Conservation (phyloP, 2,888 invertebrate genomes). For the Cinara cedri region DNA sequence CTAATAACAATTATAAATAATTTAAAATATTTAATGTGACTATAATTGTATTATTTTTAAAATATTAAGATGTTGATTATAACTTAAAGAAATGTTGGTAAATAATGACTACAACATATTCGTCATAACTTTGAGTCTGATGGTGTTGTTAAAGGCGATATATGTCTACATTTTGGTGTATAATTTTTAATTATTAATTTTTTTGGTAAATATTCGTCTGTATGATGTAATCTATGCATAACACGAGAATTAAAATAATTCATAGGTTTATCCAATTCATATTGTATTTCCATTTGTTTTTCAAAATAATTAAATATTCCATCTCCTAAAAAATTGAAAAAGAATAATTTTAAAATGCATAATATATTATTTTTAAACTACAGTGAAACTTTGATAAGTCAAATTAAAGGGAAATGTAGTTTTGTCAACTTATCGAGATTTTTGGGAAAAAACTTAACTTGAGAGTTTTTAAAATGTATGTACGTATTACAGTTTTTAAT, state of each 20-base stretch:
- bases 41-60: too few relatives aligned
- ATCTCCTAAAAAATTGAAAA: constrained; percentile 27
- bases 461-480: too few relatives aligned
- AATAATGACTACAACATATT: neutral
- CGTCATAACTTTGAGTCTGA: constrained; percentile 16
- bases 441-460: too few relatives aligned
- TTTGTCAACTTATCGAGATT: too few relatives aligned
- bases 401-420: too few relatives aligned
- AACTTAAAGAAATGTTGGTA: neutral
- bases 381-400: too few relatives aligned
- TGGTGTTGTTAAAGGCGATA: constrained; percentile 17
- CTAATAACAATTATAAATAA: neutral
- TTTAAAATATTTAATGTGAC: neutral
- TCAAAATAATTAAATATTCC: constrained; percentile 12
- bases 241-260: constrained; percentile 39
- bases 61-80: neutral
- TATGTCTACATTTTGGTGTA: constrained; percentile 30
- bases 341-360: neutral
- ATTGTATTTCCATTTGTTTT: constrained; percentile 31
- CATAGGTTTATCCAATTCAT: constrained; percentile 38
- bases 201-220: constrained; percentile 43
- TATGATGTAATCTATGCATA: constrained; percentile 49
- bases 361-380: neutral
- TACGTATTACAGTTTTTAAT: too few relatives aligned
- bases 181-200: constrained; percentile 51